Percentiles rank a stretch among this genome's conserved stretches.
phyloP scores from a whole-genome alignment of 2,113 vertebrate species.

The Bambusicola thoracicus region DNA sequence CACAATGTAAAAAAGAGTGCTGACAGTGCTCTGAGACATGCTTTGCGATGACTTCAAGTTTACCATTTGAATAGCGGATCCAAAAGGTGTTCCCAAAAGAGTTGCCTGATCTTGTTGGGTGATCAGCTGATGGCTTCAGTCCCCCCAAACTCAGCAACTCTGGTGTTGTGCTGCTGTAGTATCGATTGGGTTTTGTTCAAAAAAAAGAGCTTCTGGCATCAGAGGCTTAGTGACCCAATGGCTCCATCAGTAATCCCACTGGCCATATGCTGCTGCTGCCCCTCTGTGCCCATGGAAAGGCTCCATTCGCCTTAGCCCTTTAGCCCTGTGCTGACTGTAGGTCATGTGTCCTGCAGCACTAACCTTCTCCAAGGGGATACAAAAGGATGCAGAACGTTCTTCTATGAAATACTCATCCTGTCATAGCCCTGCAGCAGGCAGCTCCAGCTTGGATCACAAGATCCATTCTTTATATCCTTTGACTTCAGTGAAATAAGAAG shows the following conservation, averaged over 20 bases:
- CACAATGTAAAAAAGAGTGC: not conserved
- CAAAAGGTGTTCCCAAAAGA: not conserved
- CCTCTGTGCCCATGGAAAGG: not conserved
- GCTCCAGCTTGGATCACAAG: not conserved
- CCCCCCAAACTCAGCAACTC: not conserved
- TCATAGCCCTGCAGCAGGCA: not conserved
- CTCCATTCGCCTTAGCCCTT: not conserved
- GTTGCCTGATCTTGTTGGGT: not conserved
- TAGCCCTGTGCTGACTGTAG: not conserved
- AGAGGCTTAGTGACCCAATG: not conserved
- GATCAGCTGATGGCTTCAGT: not conserved
- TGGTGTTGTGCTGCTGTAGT: not conserved
- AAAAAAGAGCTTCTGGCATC: not conserved
- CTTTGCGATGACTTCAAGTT: not conserved
- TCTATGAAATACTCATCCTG: not conserved
- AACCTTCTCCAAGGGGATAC: not conserved
- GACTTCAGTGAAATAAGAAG: constrained; percentile 14
- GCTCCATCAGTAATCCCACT: not conserved
- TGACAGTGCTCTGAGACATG: not conserved
- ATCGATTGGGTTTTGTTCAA: not conserved
- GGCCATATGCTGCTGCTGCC: not conserved
- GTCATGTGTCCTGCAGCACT: accelerated
- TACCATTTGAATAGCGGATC: not conserved
- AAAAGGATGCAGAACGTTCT: not conserved
- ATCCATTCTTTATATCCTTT: not conserved